These are phyloP conservation scores for Urocolius indicus DNA, from an alignment of 2,113 vertebrate species.

Conservation along the genomic window DNA sequence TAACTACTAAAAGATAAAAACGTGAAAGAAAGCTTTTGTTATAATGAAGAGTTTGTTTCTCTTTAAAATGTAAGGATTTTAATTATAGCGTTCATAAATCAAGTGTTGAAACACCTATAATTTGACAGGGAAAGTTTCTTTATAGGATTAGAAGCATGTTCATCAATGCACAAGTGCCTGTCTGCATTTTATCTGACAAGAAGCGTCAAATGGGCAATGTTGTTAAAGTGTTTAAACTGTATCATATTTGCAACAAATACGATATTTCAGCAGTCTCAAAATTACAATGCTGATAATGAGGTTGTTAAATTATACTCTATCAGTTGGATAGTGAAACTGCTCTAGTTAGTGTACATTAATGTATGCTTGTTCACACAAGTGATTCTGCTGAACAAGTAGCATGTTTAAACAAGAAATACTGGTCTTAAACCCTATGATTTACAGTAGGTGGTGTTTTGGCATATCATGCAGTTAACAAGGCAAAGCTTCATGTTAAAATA, in stretches of 20 bases:
- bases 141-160: slow-evolving; percentile 55
- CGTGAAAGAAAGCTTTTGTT: slow-evolving; percentile 16
- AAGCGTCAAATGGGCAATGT: background rate
- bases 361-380: slow-evolving; percentile 80
- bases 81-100: slow-evolving; percentile 52
- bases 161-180: slow-evolving; percentile 18
- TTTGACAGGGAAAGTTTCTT: slow-evolving; percentile 55
- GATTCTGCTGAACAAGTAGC: slow-evolving; percentile 78
- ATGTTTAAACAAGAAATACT: slow-evolving; percentile 83
- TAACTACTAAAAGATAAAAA: slow-evolving; percentile 36
- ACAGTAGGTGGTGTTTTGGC: slow-evolving; percentile 81
- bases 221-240: slow-evolving; percentile 51
- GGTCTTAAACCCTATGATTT: slow-evolving; percentile 79
- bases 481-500: slow-evolving; percentile 75
- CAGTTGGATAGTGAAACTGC: slow-evolving; percentile 71
- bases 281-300: slow-evolving; percentile 77
- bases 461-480: slow-evolving; percentile 76
- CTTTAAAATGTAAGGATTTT: slow-evolving; percentile 32
- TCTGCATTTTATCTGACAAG: slow-evolving; percentile 65
- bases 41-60: slow-evolving; percentile 19
- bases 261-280: slow-evolving; percentile 75
- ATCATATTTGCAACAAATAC: slow-evolving; percentile 69
- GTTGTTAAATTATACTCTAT: slow-evolving; percentile 79
- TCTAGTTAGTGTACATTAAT: slow-evolving; percentile 70
- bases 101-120: slow-evolving; percentile 32